Evolutionary conservation across 2,113 vertebrate species (phyloP).

Genomic region (Boulengeromyrus knoepffleri): DNA sequence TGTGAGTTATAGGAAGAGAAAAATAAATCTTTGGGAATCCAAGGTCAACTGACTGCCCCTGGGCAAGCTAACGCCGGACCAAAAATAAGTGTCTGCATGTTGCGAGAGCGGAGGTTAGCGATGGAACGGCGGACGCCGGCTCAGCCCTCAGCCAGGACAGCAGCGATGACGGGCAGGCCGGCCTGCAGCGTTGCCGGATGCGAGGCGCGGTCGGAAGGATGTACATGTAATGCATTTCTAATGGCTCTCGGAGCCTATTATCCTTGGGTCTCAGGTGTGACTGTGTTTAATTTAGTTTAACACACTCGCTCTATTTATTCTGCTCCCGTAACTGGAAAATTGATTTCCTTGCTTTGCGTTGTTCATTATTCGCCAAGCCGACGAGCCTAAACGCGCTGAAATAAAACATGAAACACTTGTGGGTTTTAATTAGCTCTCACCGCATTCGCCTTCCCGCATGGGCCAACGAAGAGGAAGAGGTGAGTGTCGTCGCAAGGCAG

Average conservation of each 20-base stretch:
- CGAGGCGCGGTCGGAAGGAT: conserved; percentile 24
- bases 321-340: conserved; percentile 74
- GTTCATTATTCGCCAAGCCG: conserved; percentile 57
- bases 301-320: conserved; percentile 67
- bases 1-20: background rate
- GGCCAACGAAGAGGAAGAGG: conserved; percentile 13
- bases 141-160: background rate
- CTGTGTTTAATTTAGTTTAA: conserved; percentile 55
- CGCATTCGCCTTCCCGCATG: conserved; percentile 44
- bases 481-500: background rate
- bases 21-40: conserved; percentile 6
- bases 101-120: background rate
- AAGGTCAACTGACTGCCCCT: conserved; percentile 2
- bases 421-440: conserved; percentile 66
- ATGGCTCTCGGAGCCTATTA: conserved; percentile 39
- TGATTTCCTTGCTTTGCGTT: conserved; percentile 66
- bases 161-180: background rate
- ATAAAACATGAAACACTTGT: conserved; percentile 58
- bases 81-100: conserved; percentile 1
- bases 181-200: background rate
- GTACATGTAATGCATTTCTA: conserved; percentile 36
- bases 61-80: background rate
- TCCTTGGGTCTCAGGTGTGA: conserved; percentile 45
- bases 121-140: background rate
- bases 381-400: conserved; percentile 56